Base-by-base conservation (phyloP, 2,113 vertebrate species). In the Todiramphus saurophagus region DNA sequence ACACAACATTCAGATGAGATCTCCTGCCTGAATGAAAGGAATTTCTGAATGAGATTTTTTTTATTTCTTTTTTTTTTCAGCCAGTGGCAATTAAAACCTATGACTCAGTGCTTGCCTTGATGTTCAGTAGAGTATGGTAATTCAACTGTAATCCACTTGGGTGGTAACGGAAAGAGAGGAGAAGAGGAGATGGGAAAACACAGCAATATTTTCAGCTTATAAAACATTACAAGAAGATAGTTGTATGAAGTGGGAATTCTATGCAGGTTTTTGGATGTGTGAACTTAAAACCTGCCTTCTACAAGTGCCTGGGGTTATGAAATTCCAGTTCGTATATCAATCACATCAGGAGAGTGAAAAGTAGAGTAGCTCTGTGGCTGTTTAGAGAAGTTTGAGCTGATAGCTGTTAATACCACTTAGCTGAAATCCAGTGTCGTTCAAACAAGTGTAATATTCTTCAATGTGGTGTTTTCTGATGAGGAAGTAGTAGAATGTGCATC, bases 21-120 rank as follows among this genome's bases (percentile, higher is more conserved):
- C 16, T 83, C 19, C 37, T 83, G n/a, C 31, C 56, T 77, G 28
- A 91, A 77, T 82, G 59, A 55, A 67, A 84, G 81, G 64, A 41
- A 80, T 73, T 94, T 92, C 44, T 69, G 37, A 73, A 33, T 76
- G 44, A 66, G 35, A 28, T 30, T 60, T 90, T 70, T 23, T 60
- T 83, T 90, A 24, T 25, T 53, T 59, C 90, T 70, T 27, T 62
- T 83, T 62, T 83, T 92, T 69, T 20, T 0, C 55, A 82, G 60
- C 39, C 14, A 14, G n/a, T 59, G 31, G 39, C 73, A 89, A 75
- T 93, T 95, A 78, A 87, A 81, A 58, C 23, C 41, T 68, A 31
- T 87, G 91, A 95, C 59, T 92, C 60, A 67, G 51, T 43, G 64
- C 46, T 85, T 92, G 86, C 60, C 89, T 94, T 92, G 83, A 86